Percentiles rank a stretch among this genome's conserved stretches.
phyloP scores from a whole-genome alignment of 2,797 vertebrate genomes.

The Xyrichtys novacula region DNA sequence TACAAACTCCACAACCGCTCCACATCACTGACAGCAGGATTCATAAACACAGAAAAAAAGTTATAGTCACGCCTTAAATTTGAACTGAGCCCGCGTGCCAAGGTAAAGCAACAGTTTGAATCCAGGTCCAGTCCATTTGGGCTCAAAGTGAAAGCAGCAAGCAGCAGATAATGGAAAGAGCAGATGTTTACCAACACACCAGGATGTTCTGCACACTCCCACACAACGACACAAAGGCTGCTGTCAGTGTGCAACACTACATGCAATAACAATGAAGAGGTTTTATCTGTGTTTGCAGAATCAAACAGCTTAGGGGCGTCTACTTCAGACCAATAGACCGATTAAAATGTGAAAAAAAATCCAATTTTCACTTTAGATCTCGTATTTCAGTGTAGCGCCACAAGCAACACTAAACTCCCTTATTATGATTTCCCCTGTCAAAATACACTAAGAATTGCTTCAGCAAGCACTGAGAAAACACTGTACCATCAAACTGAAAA shows the following conservation, averaged over 20 bases:
- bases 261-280: background rate
- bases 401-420: background rate
- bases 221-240: background rate
- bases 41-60: too few relatives aligned
- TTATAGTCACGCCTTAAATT: background rate
- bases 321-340: too few relatives aligned
- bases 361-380: too few relatives aligned
- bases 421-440: too few relatives aligned
- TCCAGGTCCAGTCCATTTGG: background rate
- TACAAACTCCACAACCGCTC: background rate
- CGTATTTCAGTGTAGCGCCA: too few relatives aligned
- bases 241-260: conserved; percentile 19
- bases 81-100: background rate
- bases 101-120: conserved; percentile 2
- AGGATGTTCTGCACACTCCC: conserved; percentile 3
- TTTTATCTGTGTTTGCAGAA: background rate
- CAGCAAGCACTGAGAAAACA: background rate
- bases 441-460: conserved; percentile 8
- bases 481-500: background rate
- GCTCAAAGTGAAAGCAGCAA: conserved; percentile 8
- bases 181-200: conserved; percentile 23
- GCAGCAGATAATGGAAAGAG: background rate
- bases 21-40: background rate
- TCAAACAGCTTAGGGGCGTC: background rate
- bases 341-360: too few relatives aligned